A percentile compares a stretch with the other conserved stretches of the same genome.
phyloP scores from a whole-genome alignment of 2,113 vertebrate genomes.

The Macrotis lagotis region DNA sequence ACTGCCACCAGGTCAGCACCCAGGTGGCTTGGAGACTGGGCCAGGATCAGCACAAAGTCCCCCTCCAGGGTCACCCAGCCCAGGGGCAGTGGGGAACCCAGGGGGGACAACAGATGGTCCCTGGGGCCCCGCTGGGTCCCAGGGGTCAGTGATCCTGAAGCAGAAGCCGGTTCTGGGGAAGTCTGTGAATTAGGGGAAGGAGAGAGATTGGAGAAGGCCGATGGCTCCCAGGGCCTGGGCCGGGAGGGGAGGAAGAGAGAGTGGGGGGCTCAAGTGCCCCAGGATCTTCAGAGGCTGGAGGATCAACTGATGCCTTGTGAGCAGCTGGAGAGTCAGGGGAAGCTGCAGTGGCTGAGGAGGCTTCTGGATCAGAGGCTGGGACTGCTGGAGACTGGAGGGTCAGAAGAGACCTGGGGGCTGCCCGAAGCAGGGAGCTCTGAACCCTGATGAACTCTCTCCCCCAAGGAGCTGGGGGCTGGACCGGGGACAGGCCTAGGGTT shows the following conservation, averaged over 20 bases:
- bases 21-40: constrained; percentile 90
- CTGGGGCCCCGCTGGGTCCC: constrained; percentile 71
- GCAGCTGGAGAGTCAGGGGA: too few relatives aligned
- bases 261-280: not conserved
- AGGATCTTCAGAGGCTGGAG: not conserved
- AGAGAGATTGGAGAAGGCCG: constrained; percentile 35
- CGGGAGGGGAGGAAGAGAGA: too few relatives aligned
- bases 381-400: too few relatives aligned
- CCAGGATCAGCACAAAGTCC: constrained; percentile 92
- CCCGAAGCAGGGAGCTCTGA: too few relatives aligned
- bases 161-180: constrained; percentile 48
- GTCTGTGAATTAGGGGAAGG: constrained; percentile 19
- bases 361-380: too few relatives aligned
- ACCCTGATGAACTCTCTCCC: too few relatives aligned
- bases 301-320: too few relatives aligned
- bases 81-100: constrained; percentile 88
- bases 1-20: constrained; percentile 89
- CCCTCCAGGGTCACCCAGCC: constrained; percentile 92
- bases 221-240: not conserved
- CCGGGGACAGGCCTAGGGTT: not conserved
- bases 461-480: too few relatives aligned
- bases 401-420: too few relatives aligned
- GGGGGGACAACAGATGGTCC: constrained; percentile 88
- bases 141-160: not conserved
- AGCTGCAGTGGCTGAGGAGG: too few relatives aligned